These are phyloP conservation scores for Drosophila anomalata DNA, from an alignment of 2,888 invertebrate species.

Conservation along the genomic window DNA sequence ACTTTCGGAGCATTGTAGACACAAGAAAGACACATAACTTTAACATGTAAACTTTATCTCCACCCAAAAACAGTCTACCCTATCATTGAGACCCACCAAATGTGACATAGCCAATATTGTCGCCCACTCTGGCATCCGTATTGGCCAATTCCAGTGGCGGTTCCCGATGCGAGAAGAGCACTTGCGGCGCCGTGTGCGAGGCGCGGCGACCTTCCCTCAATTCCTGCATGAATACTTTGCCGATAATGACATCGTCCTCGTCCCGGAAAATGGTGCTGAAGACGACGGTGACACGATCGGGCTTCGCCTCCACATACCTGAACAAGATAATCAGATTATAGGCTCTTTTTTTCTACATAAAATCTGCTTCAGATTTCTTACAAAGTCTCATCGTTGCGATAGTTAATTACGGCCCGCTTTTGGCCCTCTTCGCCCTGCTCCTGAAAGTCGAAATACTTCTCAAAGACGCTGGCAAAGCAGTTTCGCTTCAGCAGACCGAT, in stretches of 20 bases:
- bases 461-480: slow-evolving; percentile 99
- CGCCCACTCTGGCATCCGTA: slow-evolving; percentile 96
- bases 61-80: background rate
- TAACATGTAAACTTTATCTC: slow-evolving; percentile 26
- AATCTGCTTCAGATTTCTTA: slow-evolving; percentile 84
- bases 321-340: background rate
- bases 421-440: slow-evolving; percentile 95
- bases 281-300: slow-evolving; percentile 99
- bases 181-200: slow-evolving; percentile 96
- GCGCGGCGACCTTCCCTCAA: slow-evolving; percentile 98
- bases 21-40: background rate
- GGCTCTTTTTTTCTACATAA: background rate
- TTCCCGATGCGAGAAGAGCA: slow-evolving; percentile 96
- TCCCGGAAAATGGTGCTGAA: slow-evolving; percentile 99
- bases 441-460: slow-evolving; percentile 99
- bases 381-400: slow-evolving; percentile 99
- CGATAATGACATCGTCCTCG: slow-evolving; percentile 98
- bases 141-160: slow-evolving; percentile 97
- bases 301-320: slow-evolving; percentile 99
- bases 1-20: slow-evolving; percentile 28
- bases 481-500: slow-evolving; percentile 97
- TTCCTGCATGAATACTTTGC: slow-evolving; percentile 99
- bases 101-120: slow-evolving; percentile 99
- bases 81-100: slow-evolving; percentile 89
- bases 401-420: slow-evolving; percentile 98